phyloP scores from a whole-genome alignment of 2,888 invertebrate genomes.

The Nephrocerus scutellatus region DNA sequence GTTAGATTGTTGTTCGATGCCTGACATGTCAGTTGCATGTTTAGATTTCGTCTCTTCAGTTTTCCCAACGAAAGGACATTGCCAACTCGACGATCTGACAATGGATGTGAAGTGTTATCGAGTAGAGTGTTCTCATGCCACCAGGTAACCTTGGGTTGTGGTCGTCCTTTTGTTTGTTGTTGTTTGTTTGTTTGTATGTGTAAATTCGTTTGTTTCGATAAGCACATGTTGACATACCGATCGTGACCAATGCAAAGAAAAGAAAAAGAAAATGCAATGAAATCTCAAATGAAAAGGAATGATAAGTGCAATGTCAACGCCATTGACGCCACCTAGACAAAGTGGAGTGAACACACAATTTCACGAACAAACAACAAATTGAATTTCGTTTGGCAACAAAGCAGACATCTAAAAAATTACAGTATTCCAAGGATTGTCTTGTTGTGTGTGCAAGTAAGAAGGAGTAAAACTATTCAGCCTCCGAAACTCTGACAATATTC shows the following conservation, averaged over 20 bases:
- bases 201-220: background rate
- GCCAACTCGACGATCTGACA: slow-evolving; percentile 58
- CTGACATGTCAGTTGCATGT: slow-evolving; percentile 58
- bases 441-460: too few species aligned
- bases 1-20: slow-evolving; percentile 65
- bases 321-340: too few species aligned
- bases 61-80: slow-evolving; percentile 58
- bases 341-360: too few species aligned
- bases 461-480: too few species aligned
- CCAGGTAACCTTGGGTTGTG: slow-evolving; percentile 60
- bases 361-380: too few species aligned
- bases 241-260: background rate
- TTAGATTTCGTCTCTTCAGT: slow-evolving; percentile 58
- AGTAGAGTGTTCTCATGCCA: slow-evolving; percentile 58
- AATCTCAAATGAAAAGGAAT: background rate
- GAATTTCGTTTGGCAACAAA: too few species aligned
- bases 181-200: too few species aligned
- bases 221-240: background rate
- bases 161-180: too few species aligned
- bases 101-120: slow-evolving; percentile 54
- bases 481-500: too few species aligned
- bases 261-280: background rate
- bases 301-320: too few species aligned
- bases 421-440: too few species aligned
- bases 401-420: too few species aligned